Conservation (phyloP, 2,113 vertebrate species). For the Labrus mixtus region DNA sequence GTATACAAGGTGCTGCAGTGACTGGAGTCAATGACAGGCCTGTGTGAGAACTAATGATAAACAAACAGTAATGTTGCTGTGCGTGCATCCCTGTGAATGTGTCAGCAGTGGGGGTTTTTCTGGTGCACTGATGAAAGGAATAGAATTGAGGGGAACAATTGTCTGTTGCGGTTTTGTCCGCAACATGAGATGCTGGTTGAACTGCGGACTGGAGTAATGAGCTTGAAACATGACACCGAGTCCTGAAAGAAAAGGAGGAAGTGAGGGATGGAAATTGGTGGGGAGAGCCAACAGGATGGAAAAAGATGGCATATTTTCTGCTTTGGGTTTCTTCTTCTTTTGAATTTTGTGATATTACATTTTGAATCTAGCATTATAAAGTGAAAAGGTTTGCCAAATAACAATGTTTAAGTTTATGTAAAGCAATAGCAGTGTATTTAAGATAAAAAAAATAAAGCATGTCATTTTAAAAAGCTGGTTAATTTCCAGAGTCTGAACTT, state of each 20-base stretch:
- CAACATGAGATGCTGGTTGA: constrained; percentile 21
- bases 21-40: constrained; percentile 2
- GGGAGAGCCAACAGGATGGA: not conserved
- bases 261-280: not conserved
- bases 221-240: constrained; percentile 43
- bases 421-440: not conserved
- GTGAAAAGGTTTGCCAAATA: no score
- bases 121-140: not conserved
- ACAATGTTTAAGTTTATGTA: no score
- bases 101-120: constrained; percentile 8
- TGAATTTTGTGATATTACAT: not conserved
- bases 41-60: not conserved
- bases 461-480: not conserved
- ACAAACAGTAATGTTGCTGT: not conserved
- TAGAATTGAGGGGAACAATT: not conserved
- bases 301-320: not conserved
- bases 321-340: not conserved
- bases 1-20: not conserved
- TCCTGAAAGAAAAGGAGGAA: constrained; percentile 11
- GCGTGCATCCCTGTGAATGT: not conserved
- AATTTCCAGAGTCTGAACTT: not conserved
- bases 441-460: not conserved
- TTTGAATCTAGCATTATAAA: not conserved
- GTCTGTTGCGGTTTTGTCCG: constrained; percentile 17
- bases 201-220: not conserved